Evolutionary conservation across 2,888 invertebrate genomes (phyloP), one percentile per base, ranked within the genome.

Genomic region (Melinaea marsaeus): DNA sequence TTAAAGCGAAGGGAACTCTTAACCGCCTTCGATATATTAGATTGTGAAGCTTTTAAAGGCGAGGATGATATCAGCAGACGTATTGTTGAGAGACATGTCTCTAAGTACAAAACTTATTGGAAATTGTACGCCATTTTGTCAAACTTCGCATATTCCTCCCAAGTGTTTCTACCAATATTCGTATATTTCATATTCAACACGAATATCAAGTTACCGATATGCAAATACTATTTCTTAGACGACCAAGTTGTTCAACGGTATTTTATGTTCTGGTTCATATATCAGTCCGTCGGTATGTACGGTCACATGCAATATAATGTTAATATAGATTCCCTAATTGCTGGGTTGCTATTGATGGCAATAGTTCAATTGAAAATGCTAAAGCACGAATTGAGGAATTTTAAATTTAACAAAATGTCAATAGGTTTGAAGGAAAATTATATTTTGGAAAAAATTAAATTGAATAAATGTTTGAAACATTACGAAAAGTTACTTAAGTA

Each of bases 261-360:
- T 73, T 86, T 81, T 65, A 35, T 68, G 32, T 73, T 75, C 61
- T 82, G 74, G 74, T 85, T 73, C 42, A 55, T 83, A 37, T 89
- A 86, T 64, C 87, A 88, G 69, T 74, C 81, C 2, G 55, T 80
- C 13, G 84, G 85, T 0, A 82, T 87, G 67, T 87, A 81, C 58
- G 80, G 77, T 0, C 86, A 88, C 61, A 84, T 88, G 88, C 78
- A 74, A 59, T 87, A 83, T 60, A 86, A 86, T 63, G 72, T 82
- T 0, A 82, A 78, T 48, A 72, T 80, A 3, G 88, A 88, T 72
- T 71, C 82, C 0, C 79, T 88, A 58, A 79, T 82, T 11, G 75
- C 79, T 62, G 88, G 89, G 0, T 62, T 88, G 6, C 67, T 88
- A 33, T 46, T 77, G 0, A 73, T 80, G 65, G 77, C 79, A n/a